Base-by-base conservation (phyloP, 1,140 invertebrate species). In the Lepidurus arcticus region DNA sequence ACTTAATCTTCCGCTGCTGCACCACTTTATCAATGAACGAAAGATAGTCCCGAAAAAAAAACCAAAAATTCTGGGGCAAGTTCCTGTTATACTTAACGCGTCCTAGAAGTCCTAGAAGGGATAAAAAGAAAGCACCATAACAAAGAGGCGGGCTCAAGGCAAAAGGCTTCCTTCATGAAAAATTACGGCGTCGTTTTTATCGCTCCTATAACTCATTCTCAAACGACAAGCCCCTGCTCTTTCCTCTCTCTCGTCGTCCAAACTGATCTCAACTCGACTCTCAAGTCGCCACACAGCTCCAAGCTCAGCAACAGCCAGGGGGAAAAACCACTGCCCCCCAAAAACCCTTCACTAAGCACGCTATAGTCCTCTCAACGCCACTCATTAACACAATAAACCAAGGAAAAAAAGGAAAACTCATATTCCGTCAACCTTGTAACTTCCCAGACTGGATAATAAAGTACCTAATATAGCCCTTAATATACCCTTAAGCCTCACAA, bases 181-280 rank as follows among this genome's bases (percentile, higher is more conserved):
- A 65, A 65, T 65, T 47, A 65, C 53, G 53, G 53, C 53, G 53
- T 65, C 53, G 53, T 65, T 65, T 65, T 65, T 65, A 65, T 65
- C 53, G 53, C 53, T 65, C 53, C 53, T 65, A 65, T 65, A 65
- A 65, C 53, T 65, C 53, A 65, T 65, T 13, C 53, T 21, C 21
- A n/a, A 65, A 65, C 34, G 53, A 65, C 53, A 65, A 65, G 53
- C 53, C 53, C 53, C 21, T 65, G 53, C 53, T 65, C 53, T 65
- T 65, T 65, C 21, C 45, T 47, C 53, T 21, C 47, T 65, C 53
- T 21, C 9, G 53, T 65, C 53, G 53, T 65, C 53, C 53, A n/a
- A 65, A 65, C 53, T 65, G 53, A 65, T 11, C 53, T 65, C 53
- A 65, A 65, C 53, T 65, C 21, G 53, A 65, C 53, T 65, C 53